Percentiles rank a stretch among this genome's conserved stretches.
These are phyloP conservation scores for Andrena haemorrhoa DNA, from an alignment of 2,888 invertebrate species.

Conservation along the genomic window DNA sequence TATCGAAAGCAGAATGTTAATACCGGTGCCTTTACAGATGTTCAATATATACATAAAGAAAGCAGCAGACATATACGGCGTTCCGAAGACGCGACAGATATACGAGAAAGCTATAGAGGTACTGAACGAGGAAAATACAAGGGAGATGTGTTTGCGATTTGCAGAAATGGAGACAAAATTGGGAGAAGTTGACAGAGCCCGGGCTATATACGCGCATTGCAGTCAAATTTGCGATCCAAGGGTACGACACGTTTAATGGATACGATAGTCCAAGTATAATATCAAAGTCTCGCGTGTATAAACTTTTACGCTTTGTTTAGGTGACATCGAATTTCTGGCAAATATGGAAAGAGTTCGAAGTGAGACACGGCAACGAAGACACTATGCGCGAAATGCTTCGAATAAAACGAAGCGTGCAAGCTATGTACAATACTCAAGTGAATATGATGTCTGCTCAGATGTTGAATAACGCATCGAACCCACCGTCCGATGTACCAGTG, in stretches of 20 bases:
- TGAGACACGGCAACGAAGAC: conserved; percentile 99
- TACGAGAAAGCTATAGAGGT: conserved; percentile 99
- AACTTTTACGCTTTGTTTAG: conserved; percentile 75
- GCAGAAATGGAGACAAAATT: conserved; percentile 99
- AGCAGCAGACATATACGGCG: conserved; percentile 98
- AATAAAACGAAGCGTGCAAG: conserved; percentile 98
- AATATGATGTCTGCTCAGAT: conserved; percentile 99
- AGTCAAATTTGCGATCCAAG: conserved; percentile 99
- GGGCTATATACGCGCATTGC: conserved; percentile 98
- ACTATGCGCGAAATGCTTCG: conserved; percentile 99
- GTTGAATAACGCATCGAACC: conserved; percentile 91
- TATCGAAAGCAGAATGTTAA: background rate
- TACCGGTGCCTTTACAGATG: conserved; percentile 87
- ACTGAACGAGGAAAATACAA: conserved; percentile 94
- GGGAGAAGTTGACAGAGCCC: conserved; percentile 98
- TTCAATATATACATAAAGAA: conserved; percentile 99
- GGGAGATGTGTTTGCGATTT: conserved; percentile 98
- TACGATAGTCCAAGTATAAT: background rate
- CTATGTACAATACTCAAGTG: conserved; percentile 98
- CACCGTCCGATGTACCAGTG: conserved; percentile 89
- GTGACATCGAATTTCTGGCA: conserved; percentile 97
- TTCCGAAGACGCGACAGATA: conserved; percentile 98
- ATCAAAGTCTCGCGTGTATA: background rate
- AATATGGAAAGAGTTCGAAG: conserved; percentile 99
- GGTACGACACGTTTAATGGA: conserved; percentile 81